These are phyloP conservation scores for Lutjanus campechanus DNA, from an alignment of 2,797 vertebrate genomes.

Conservation along the genomic window DNA sequence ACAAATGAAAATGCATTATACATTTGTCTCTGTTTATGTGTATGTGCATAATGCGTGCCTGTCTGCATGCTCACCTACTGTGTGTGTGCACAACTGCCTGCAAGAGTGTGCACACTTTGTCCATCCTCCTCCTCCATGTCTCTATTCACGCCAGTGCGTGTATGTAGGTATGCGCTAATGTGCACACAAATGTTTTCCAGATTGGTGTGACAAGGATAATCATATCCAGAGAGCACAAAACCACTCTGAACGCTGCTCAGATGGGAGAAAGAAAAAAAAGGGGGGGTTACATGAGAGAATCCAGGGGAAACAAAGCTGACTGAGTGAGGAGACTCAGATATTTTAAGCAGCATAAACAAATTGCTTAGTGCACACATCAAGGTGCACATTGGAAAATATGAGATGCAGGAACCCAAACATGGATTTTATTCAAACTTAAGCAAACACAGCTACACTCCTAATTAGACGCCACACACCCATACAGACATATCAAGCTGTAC, in stretches of 20 bases:
- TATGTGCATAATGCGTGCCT: conserved; percentile 6
- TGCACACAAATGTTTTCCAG: conserved; percentile 79
- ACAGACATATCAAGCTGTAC: too few species aligned
- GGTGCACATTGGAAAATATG: conserved; percentile 12
- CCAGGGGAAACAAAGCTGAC: conserved; percentile 21
- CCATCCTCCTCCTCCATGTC: conserved; percentile 33
- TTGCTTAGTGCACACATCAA: background rate
- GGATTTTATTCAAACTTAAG: background rate
- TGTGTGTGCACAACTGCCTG: conserved; percentile 7
- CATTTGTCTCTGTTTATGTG: conserved; percentile 1
- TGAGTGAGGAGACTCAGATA: background rate
- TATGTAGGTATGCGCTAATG: conserved; percentile 55
- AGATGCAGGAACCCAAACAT: background rate
- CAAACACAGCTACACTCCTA: too few species aligned
- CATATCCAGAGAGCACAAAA: conserved; percentile 72
- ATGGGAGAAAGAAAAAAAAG: conserved; percentile 55
- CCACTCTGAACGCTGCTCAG: conserved; percentile 42
- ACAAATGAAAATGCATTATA: conserved; percentile 14
- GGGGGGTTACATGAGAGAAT: conserved; percentile 44
- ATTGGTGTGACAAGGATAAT: conserved; percentile 75
- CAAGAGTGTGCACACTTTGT: conserved; percentile 26
- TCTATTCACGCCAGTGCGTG: conserved; percentile 37
- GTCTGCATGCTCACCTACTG: conserved; percentile 9
- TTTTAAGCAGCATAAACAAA: conserved; percentile 24
- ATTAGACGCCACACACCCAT: too few species aligned